A percentile compares a stretch with the other conserved stretches of the same genome.
Conservation (phyloP, 2,113 vertebrate species). For the Conger conger region DNA sequence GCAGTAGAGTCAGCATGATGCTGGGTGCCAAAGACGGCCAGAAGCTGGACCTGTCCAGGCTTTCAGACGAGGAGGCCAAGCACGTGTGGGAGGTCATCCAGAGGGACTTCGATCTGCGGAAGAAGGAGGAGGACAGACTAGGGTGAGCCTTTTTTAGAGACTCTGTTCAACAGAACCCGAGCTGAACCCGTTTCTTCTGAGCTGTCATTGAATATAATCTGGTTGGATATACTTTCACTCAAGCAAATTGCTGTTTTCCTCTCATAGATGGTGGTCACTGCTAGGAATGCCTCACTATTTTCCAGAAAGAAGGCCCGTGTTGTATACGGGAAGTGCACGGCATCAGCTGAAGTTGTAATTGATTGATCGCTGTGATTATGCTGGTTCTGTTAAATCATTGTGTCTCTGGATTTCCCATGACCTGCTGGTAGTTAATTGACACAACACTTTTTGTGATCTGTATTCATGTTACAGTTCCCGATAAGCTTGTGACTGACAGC, state of each 20-base stretch:
- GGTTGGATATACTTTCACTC: not conserved
- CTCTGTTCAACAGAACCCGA: not conserved
- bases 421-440: too few species aligned
- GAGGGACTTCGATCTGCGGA: constrained; percentile 86
- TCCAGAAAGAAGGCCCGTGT: not conserved
- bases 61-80: constrained; percentile 88
- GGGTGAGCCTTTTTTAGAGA: constrained; percentile 66
- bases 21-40: constrained; percentile 70
- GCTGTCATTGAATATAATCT: not conserved
- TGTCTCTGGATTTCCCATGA: too few species aligned
- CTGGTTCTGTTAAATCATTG: too few species aligned
- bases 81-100: constrained; percentile 92
- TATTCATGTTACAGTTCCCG: too few species aligned
- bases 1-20: not conserved
- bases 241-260: not conserved
- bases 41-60: constrained; percentile 88
- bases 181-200: not conserved
- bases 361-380: too few species aligned
- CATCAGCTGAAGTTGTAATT: not conserved
- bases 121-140: constrained; percentile 84
- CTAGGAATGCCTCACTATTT: not conserved
- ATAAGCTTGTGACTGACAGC: too few species aligned
- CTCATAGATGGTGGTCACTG: not conserved
- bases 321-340: not conserved
- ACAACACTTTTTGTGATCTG: too few species aligned